Evolutionary conservation across 2,888 invertebrate species (phyloP), one percentile per base, ranked within the genome.

Genomic region (Taphrorychus bicolor): DNA sequence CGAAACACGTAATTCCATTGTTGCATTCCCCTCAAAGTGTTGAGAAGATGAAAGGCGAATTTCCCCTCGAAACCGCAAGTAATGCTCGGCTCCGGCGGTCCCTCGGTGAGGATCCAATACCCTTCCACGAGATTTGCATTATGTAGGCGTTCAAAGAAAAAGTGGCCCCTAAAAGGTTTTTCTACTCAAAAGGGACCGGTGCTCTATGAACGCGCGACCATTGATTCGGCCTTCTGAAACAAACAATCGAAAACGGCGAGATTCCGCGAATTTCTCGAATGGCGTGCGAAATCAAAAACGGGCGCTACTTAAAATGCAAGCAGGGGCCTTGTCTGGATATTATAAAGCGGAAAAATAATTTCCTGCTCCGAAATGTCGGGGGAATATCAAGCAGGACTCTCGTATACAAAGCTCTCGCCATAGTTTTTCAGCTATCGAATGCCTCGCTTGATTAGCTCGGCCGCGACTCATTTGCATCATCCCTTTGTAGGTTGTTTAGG

Each of bases 271-370:
- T 54, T 21, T 48, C 41, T n/a, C 59, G 63, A n/a, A 60, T 59
- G 56, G 51, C 60, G 69, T 63, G 60, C 69, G 61, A 69, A 69
- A 69, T 69, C 69, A 69, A 69, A 69, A n/a, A 60, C 19, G 52
- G 17, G 22, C 17, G 24, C 65, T 67, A 48, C 61, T 70, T 70
- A 66, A 66, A 70, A 70, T 70, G 70, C 70, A 70, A 70, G 66
- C 70, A 41, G 59, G 54, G 54, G 57, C 51, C 66, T 70, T 70
- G 70, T 70, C 70, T 70, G 70, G 66, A 70, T 70, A 70, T 70
- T 70, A 70, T 70, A 70, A 70, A 70, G 63, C 70, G 70, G 70
- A 70, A 70, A 70, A 70, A 70, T 70, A 70, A 70, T 70, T 70
- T 70, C 70, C 70, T 70, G 70, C 66, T 66, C 66, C 58, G 66